phyloP scores from a whole-genome alignment of 2,797 vertebrate species.

The Lutjanus campechanus region DNA sequence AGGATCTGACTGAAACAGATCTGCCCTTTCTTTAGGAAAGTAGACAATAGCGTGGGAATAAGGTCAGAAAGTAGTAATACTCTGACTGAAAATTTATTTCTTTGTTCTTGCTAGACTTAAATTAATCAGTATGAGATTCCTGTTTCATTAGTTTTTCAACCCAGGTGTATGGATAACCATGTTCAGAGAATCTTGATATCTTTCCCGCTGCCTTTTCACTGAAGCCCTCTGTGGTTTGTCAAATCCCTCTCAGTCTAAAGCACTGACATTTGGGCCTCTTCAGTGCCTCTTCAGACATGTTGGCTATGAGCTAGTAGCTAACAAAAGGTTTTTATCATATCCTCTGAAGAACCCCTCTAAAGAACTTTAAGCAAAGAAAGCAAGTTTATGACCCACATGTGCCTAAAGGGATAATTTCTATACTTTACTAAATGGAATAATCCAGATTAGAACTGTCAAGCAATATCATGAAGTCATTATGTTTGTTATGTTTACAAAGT shows the following conservation, averaged over 20 bases:
- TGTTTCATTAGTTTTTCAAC: slow-evolving; percentile 6
- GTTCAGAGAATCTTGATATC: slow-evolving; percentile 32
- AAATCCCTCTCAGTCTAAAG: slow-evolving; percentile 18
- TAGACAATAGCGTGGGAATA: slow-evolving; percentile 19
- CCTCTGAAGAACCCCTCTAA: neutral
- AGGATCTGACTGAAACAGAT: neutral
- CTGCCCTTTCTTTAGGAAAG: neutral
- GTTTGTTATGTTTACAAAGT: neutral
- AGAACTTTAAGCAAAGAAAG: slow-evolving; percentile 4
- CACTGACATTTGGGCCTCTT: slow-evolving; percentile 8
- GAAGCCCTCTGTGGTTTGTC: slow-evolving; percentile 12
- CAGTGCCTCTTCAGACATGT: slow-evolving; percentile 19
- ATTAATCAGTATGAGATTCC: slow-evolving; percentile 5
- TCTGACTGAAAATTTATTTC: slow-evolving; percentile 24
- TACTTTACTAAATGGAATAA: neutral
- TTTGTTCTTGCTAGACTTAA: slow-evolving; percentile 25
- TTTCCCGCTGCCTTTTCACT: slow-evolving; percentile 24
- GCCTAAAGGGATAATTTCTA: neutral
- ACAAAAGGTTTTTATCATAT: slow-evolving; percentile 3
- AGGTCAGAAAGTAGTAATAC: slow-evolving; percentile 28
- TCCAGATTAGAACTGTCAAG: neutral
- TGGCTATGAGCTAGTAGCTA: slow-evolving; percentile 3
- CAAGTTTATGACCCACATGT: neutral
- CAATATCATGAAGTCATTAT: no score
- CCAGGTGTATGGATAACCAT: slow-evolving; percentile 17